Percentiles rank a stretch among this genome's conserved stretches.
phyloP scores from a whole-genome alignment of 2,888 invertebrate genomes.

The Lycophotia porphyrea region DNA sequence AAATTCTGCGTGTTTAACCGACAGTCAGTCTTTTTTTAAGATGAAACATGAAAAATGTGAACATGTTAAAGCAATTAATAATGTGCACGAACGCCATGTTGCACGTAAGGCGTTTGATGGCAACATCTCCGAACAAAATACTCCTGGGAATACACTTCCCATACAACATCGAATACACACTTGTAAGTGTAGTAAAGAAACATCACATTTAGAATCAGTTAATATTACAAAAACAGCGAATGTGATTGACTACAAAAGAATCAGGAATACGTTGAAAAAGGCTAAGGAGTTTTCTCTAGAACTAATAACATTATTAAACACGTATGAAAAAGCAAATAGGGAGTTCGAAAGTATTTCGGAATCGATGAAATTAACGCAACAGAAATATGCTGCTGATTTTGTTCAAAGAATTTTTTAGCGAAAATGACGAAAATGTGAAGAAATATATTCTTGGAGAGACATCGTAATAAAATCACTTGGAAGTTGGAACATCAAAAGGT shows the following conservation, averaged over 20 bases:
- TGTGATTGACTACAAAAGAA: conserved; percentile 65
- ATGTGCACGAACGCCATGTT: conserved; percentile 19
- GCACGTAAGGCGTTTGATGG: conserved; percentile 13
- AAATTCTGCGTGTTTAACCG: background rate
- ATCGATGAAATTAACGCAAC: conserved; percentile 64
- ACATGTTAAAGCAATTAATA: conserved; percentile 5
- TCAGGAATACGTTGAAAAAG: conserved; percentile 70
- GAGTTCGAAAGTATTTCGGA: conserved; percentile 74
- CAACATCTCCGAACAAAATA: conserved; percentile 16
- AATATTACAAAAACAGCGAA: conserved; percentile 13
- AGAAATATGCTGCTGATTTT: conserved; percentile 31
- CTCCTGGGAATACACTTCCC: background rate
- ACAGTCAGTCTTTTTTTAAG: conserved; percentile 18
- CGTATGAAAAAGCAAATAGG: conserved; percentile 77
- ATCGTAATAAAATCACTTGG: conserved; percentile 6
- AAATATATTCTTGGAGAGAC: conserved; percentile 5
- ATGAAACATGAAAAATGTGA: conserved; percentile 2
- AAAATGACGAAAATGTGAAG: background rate
- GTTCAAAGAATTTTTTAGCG: background rate
- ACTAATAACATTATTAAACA: conserved; percentile 71
- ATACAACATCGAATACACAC: conserved; percentile 1
- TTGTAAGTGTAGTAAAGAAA: background rate
- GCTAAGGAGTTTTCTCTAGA: conserved; percentile 73
- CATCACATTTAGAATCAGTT: conserved; percentile 4
- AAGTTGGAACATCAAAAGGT: conserved; percentile 15